These are phyloP conservation scores for Barbus barbus DNA, from an alignment of 2,113 vertebrate species.

Conservation along the genomic window DNA sequence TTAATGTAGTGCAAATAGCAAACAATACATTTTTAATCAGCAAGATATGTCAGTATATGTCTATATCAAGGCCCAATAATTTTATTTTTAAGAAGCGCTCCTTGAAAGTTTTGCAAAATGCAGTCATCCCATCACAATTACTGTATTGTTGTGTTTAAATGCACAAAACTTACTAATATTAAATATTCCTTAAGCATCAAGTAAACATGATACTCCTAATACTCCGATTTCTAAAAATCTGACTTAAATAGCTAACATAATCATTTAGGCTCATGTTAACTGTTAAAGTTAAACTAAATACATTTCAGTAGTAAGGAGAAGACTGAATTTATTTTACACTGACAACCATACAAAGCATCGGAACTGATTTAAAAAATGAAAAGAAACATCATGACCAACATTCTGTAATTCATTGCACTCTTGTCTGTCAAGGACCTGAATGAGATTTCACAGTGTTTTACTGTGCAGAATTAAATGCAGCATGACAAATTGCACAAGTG, in stretches of 20 bases:
- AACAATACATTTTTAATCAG: background rate
- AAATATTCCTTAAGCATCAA: background rate
- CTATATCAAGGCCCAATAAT: background rate
- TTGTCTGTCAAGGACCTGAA: background rate
- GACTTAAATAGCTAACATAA: background rate
- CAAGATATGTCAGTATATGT: background rate
- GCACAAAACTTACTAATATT: background rate
- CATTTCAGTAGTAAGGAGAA: background rate
- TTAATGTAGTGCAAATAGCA: background rate
- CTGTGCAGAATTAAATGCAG: background rate
- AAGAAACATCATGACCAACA: background rate
- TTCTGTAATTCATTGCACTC: background rate
- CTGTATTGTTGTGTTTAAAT: background rate
- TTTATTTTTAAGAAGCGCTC: background rate
- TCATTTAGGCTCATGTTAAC: background rate
- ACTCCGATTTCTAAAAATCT: background rate
- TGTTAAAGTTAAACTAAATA: background rate
- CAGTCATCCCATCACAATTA: background rate
- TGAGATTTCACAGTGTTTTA: background rate
- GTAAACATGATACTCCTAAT: background rate
- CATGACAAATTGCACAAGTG: background rate
- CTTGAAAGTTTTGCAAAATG: background rate
- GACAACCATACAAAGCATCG: background rate
- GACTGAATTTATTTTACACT: background rate
- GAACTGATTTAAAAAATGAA: background rate